These are phyloP conservation scores for Scyliorhinus canicula DNA, from an alignment of 2,797 vertebrate species.

Conservation along the genomic window DNA sequence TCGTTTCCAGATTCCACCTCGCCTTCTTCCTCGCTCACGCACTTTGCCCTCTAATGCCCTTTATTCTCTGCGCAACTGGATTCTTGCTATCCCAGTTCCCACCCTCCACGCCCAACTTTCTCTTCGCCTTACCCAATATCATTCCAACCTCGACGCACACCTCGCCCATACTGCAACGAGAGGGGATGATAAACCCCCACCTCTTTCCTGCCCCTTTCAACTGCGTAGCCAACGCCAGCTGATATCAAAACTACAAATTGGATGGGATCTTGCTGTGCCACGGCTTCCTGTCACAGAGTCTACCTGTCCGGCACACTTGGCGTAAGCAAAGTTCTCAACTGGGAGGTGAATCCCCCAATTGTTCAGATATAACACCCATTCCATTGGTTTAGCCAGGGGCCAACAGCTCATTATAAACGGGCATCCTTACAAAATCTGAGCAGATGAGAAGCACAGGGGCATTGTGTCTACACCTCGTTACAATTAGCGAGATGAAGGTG, in stretches of 20 bases:
- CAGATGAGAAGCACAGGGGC: neutral
- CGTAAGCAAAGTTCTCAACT: conserved; percentile 52
- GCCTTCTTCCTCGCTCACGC: neutral
- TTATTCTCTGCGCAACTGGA: conserved; percentile 8
- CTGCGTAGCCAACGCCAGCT: neutral
- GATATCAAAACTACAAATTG: neutral
- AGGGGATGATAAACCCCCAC: neutral
- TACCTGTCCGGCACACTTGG: conserved; percentile 53
- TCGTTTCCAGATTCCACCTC: neutral
- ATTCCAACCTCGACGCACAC: conserved; percentile 40
- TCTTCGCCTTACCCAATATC: conserved; percentile 48
- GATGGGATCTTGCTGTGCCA: neutral
- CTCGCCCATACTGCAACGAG: neutral
- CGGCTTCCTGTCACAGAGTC: conserved; percentile 39
- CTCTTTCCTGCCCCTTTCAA: too few relatives aligned
- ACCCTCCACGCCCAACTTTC: conserved; percentile 41
- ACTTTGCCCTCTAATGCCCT: conserved; percentile 34
- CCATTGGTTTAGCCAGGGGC: conserved; percentile 50
- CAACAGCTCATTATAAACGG: conserved; percentile 46
- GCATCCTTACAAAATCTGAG: conserved; percentile 49
- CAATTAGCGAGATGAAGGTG: neutral
- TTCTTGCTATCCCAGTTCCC: conserved; percentile 40
- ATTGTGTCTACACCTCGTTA: neutral
- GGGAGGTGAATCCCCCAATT: conserved; percentile 52
- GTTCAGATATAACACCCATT: conserved; percentile 50